Evolutionary conservation across 2,797 vertebrate genomes (phyloP).

Genomic region (Typhlichthys subterraneus): DNA sequence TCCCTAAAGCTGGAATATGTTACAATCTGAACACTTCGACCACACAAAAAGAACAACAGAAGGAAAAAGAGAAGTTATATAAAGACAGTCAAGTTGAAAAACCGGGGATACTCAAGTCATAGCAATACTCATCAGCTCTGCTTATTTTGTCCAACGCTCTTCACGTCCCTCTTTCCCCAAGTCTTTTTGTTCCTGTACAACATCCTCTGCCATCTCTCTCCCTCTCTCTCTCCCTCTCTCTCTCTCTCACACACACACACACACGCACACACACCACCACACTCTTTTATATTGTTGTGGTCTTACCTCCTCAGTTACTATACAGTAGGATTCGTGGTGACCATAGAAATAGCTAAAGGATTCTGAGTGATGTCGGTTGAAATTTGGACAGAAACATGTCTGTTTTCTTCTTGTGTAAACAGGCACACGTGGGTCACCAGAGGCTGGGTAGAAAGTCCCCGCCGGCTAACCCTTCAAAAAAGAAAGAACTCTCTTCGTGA

Average conservation of each 20-base stretch:
- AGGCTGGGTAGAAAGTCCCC: slow-evolving; percentile 57
- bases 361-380: slow-evolving; percentile 85
- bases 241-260: slow-evolving; percentile 4
- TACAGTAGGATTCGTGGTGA: slow-evolving; percentile 94
- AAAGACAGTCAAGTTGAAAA: slow-evolving; percentile 99
- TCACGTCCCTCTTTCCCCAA: slow-evolving; percentile 24
- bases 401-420: slow-evolving; percentile 87
- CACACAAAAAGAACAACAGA: slow-evolving; percentile 92
- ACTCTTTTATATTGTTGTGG: background rate
- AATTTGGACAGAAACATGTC: slow-evolving; percentile 95
- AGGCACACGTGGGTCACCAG: slow-evolving; percentile 96
- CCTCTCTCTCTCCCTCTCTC: slow-evolving; percentile 1
- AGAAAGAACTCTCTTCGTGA: slow-evolving; percentile 34
- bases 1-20: slow-evolving; percentile 83
- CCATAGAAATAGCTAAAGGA: slow-evolving; percentile 97
- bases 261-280: slow-evolving; percentile 1
- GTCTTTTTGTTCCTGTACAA: slow-evolving; percentile 67
- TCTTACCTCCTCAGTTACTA: slow-evolving; percentile 65
- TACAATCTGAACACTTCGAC: slow-evolving; percentile 89
- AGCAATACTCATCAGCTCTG: slow-evolving; percentile 87
- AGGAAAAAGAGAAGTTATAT: slow-evolving; percentile 86
- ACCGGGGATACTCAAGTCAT: slow-evolving; percentile 93
- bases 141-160: slow-evolving; percentile 35
- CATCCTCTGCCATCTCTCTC: slow-evolving; percentile 21
- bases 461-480: slow-evolving; percentile 60